Percentiles rank a stretch among this genome's conserved stretches.
Evolutionary conservation across 1,140 invertebrate genomes (phyloP).

Genomic region (Polyergus mexicanus): DNA sequence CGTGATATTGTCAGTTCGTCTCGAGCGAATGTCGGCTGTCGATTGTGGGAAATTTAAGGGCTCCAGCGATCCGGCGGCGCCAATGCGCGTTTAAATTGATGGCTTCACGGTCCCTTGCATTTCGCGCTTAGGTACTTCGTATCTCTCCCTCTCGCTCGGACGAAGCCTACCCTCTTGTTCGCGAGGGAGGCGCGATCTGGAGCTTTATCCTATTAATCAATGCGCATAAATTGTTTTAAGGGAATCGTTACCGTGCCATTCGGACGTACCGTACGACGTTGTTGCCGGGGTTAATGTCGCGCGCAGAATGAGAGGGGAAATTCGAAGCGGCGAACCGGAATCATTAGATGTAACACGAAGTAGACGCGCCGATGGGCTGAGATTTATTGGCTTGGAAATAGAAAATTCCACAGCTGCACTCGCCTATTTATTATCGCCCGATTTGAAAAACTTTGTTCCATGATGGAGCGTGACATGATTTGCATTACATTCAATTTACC

Average conservation of each 20-base stretch:
- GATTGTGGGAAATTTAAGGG: constrained; percentile 71
- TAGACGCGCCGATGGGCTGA: constrained; percentile 55
- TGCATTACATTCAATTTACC: constrained; percentile 12
- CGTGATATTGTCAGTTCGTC: constrained; percentile 46
- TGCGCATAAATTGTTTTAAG: constrained; percentile 79
- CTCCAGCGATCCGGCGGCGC: constrained; percentile 67
- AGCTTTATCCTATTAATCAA: constrained; percentile 78
- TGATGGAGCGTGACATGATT: constrained; percentile 2
- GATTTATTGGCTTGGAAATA: constrained; percentile 69
- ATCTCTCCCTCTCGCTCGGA: constrained; percentile 36
- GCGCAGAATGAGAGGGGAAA: constrained; percentile 63
- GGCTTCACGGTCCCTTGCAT: constrained; percentile 76
- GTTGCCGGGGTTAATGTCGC: constrained; percentile 74
- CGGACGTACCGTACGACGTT: constrained; percentile 65
- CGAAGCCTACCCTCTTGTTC: constrained; percentile 26
- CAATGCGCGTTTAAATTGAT: constrained; percentile 76
- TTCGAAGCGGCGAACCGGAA: constrained; percentile 65
- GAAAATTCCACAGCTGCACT: constrained; percentile 59
- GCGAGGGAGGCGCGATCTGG: constrained; percentile 62
- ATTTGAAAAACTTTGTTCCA: constrained; percentile 16
- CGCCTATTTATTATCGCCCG: constrained; percentile 54
- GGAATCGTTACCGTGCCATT: constrained; percentile 75
- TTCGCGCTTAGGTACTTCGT: constrained; percentile 73
- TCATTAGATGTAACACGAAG: constrained; percentile 73
- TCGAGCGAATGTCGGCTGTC: constrained; percentile 23